phyloP scores from a whole-genome alignment of 1,140 invertebrate genomes.

The Neocloeon triangulifer region DNA sequence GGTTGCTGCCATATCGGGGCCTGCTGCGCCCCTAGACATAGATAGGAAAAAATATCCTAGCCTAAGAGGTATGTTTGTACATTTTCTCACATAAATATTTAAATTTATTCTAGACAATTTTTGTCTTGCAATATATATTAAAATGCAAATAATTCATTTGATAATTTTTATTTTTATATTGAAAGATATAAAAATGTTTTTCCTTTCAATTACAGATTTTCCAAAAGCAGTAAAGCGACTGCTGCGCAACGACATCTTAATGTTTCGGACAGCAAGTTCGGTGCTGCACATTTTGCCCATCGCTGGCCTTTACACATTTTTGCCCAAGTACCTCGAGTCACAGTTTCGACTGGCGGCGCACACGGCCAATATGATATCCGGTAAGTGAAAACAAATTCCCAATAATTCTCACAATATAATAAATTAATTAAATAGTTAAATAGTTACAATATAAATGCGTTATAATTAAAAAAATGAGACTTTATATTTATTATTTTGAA shows the following conservation, averaged over 20 bases:
- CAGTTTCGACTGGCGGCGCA: constrained; percentile 74
- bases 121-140: background rate
- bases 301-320: constrained; percentile 74
- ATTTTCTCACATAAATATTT: background rate
- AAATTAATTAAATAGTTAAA: no score
- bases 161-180: constrained; percentile 4
- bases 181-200: background rate
- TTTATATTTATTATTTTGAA: no score
- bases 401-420: no score
- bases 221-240: constrained; percentile 65
- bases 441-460: no score
- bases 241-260: constrained; percentile 70
- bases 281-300: constrained; percentile 78
- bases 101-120: background rate
- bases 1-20: background rate
- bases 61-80: constrained; percentile 23
- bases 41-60: constrained; percentile 28
- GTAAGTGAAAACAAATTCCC: no score
- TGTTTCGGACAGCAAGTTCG: constrained; percentile 68
- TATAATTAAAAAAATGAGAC: no score
- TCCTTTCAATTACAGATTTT: constrained; percentile 39
- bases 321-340: constrained; percentile 82
- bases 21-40: constrained; percentile 14
- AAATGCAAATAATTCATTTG: background rate
- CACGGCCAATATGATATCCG: constrained; percentile 75